Base-by-base conservation (phyloP, 1,140 invertebrate species). In the Drosophila chauvacae region DNA sequence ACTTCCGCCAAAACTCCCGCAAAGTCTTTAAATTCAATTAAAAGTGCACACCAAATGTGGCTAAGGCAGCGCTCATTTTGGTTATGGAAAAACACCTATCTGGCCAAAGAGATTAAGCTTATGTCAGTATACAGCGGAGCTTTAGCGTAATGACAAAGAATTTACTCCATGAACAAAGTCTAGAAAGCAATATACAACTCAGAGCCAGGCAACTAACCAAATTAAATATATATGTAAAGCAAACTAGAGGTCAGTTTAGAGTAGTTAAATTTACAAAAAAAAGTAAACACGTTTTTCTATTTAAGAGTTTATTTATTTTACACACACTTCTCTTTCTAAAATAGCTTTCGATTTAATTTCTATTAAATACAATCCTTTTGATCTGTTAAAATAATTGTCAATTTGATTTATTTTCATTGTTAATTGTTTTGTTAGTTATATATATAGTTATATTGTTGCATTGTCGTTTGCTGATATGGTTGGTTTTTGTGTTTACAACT, bases 391-490 rank as follows among this genome's bases (percentile, higher is more conserved):
- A 75, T 75, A 75, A 30, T 75, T 75, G 70, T 74, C 59, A 10
- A 37, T 68, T 77, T 77, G 50, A 74, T 77, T 78, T 65, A 30
- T 47, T 72, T 60, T 39, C 35, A 56, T 53, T 42, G 64, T 77
- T 69, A 70, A 60, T 60, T 60, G 18, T 55, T 35, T 45, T 60
- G 50, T 77, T 78, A 77, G 53, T 45, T 45, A 20, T 66, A 75
- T 41, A 66, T 53, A 56, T 68, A 56, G 72, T 51, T 50, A n/a
- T 50, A 28, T 48, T 69, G 33, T 78, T 78, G 84, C 83, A 87
- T 87, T 87, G 84, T 87, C 83, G 84, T 77, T 85, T 77, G 81
- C 81, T 90, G 84, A 88, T 88, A 88, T 80, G 77, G 61, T 80
- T 79, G 74, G 56, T 56, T 65, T 47, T 41, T 74, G 41, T 84